These are phyloP conservation scores for Anoplius nigerrimus DNA, from an alignment of 2,888 invertebrate species.

Conservation along the genomic window DNA sequence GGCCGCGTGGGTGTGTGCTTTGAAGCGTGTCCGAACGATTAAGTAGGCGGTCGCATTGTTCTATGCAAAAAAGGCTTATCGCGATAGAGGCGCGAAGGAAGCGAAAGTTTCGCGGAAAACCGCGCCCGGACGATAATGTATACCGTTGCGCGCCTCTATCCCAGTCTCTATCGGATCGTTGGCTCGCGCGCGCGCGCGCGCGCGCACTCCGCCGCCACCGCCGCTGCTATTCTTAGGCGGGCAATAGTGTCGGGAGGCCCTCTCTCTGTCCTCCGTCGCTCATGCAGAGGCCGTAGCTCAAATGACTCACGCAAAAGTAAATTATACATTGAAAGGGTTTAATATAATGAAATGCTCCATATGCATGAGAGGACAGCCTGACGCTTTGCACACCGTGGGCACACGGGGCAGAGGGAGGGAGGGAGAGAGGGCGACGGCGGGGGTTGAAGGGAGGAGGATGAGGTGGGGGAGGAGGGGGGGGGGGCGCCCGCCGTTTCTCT, in stretches of 20 bases:
- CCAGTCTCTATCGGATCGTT: conserved; percentile 42
- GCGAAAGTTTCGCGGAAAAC: conserved; percentile 64
- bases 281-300: conserved; percentile 70
- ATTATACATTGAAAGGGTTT: conserved; percentile 82
- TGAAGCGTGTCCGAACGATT: too few species aligned
- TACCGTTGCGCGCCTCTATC: conserved; percentile 54
- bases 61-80: conserved; percentile 57
- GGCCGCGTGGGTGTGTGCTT: too few species aligned
- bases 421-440: conserved; percentile 43
- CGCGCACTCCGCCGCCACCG: too few species aligned
- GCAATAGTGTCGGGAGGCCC: not conserved
- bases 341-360: conserved; percentile 82
- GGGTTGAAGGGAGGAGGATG: too few species aligned
- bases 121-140: conserved; percentile 66
- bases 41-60: conserved; percentile 5
- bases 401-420: too few species aligned
- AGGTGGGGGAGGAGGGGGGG: too few species aligned
- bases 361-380: conserved; percentile 77
- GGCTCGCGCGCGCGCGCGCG: too few species aligned
- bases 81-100: conserved; percentile 68
- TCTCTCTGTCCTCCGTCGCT: conserved; percentile 41
- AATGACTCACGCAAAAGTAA: conserved; percentile 82
- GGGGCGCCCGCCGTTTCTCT: conserved; percentile 57
- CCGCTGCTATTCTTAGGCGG: conserved; percentile 40
- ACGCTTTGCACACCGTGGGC: conserved; percentile 60